Evolutionary conservation across 2,888 invertebrate species (phyloP), one percentile per base, ranked within the genome.

Genomic region (Agriopis leucophaearia): DNA sequence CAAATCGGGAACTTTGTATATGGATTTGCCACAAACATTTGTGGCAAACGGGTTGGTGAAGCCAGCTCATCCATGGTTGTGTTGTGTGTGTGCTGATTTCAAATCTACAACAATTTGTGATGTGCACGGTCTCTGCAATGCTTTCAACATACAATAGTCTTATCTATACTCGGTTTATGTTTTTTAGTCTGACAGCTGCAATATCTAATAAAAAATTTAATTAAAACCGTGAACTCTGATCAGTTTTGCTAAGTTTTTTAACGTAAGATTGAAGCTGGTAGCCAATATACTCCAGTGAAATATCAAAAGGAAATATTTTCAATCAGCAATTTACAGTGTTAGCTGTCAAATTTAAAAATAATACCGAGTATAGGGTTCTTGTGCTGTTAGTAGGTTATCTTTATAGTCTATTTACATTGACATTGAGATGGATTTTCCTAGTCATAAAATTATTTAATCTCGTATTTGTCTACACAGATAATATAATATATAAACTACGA

Each of bases 391-490:
- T 63, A 48, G 67, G 58, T 59, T 68, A 68, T 68, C 54, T 64
- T 52, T 64, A 64, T 38, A 18, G 44, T 55, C 12, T 64, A 12
- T 56, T 64, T 44, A 55, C 60, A 57, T 64, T 69, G 18, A 71
- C 64, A 56, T 72, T 77, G 68, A 77, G 78, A 79, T 80, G 76
- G 74, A 75, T 78, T 78, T 71, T 36, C 42, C 40, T 64, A 35
- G 47, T n/a, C n/a, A 57, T 51, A 45, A 57, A 64, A 45, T 16
- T 27, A 57, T 10, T 18, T 65, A 59, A 59, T 59, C 50, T 63
- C 35, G 9, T 45, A 54, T 36, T 45, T 45, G 47, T 36, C 8
- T 62, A 47, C 35, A 10, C 1, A 40, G 7, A 18, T 5, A 51
- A 51, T 40, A 18, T 5, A 51, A 51, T 40, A 40, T 40, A 18